Evolutionary conservation across 1,140 invertebrate genomes (phyloP), one percentile per base, ranked within the genome.

Genomic region (Acromyrmex echinatior): DNA sequence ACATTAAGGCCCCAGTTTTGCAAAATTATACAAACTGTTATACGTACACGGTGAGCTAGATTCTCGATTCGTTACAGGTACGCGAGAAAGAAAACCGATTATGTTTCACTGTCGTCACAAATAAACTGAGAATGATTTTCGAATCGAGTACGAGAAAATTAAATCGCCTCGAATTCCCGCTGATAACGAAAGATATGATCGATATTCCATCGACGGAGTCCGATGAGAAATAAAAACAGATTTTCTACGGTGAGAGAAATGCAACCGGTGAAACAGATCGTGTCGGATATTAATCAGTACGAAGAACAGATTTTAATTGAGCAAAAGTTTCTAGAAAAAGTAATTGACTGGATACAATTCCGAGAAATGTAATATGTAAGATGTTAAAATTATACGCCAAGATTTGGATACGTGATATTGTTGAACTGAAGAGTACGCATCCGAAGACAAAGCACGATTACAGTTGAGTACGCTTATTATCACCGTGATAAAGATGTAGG

Each of bases 281-380:
- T 86, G 82, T 66, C 82, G 31, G 60, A 45, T 53, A 58, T 79
- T 66, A 86, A 86, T 66, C 82, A 86, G 74, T 86, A 60, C 74
- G 14, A 63, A 58, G 25, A 66, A 68, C 31, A 18, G 21, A 86
- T 66, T 45, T 62, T 53, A 31, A 63, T 56, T 21, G 56, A 31
- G 49, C 53, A 66, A 86, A 86, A 21, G 16, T 77, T 77, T 77
- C 18, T n/a, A 28, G 60, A 62, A 86, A 78, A 77, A 35, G 53
- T 58, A 58, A 58, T 58, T 56, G 9, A 45, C 14, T 25, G 18
- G 80, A 28, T 60, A 82, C 25, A 77, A 76, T 74, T 51, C 14
- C 56, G 4, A 73, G 63, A 89, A 74, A 74, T 3, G 18, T 76
- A 58, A 9, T 31, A 49, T 9, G 25, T 21, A 58, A 60, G 62